Evolutionary conservation across 2,797 vertebrate species (phyloP).

Genomic region (Mus caroli): DNA sequence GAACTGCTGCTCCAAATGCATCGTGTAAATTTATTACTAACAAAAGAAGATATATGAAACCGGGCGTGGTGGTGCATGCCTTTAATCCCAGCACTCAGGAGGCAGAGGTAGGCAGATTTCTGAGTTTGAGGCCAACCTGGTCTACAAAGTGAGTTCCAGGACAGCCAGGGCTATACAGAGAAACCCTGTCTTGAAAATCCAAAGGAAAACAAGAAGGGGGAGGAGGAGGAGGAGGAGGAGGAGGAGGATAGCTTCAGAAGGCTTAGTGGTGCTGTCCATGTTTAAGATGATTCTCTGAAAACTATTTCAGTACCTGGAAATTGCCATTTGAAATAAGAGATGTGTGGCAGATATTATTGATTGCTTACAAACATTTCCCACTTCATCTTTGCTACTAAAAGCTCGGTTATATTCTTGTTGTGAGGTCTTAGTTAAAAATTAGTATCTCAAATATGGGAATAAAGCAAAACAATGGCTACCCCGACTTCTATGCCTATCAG

Average conservation of each 20-base stretch:
- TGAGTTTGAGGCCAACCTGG: too few relatives aligned
- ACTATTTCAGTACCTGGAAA: slow-evolving; percentile 42
- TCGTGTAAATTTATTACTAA: slow-evolving; percentile 29
- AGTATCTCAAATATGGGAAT: slow-evolving; percentile 52
- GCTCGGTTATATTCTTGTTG: slow-evolving; percentile 27
- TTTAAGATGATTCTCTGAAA: slow-evolving; percentile 55
- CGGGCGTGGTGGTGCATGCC: too few relatives aligned
- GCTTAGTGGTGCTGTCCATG: background rate
- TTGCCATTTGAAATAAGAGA: slow-evolving; percentile 67
- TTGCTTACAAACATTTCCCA: slow-evolving; percentile 51
- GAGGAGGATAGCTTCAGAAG: background rate
- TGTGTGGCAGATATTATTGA: slow-evolving; percentile 54
- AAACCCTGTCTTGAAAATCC: too few relatives aligned
- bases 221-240: too few relatives aligned
- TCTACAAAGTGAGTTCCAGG: too few relatives aligned
- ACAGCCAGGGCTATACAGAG: too few relatives aligned
- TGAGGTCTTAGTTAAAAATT: slow-evolving; percentile 20
- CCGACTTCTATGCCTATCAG: slow-evolving; percentile 30
- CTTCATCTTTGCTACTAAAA: slow-evolving; percentile 64
- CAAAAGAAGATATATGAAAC: slow-evolving; percentile 14
- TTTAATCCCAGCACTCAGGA: too few relatives aligned
- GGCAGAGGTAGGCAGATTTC: too few relatives aligned
- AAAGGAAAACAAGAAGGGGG: too few relatives aligned
- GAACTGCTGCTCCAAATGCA: slow-evolving; percentile 64
- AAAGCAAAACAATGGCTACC: slow-evolving; percentile 54